Percentiles rank a stretch among this genome's conserved stretches.
These are phyloP conservation scores for Eurystomus gularis DNA, from an alignment of 2,113 vertebrate species.

Conservation along the genomic window DNA sequence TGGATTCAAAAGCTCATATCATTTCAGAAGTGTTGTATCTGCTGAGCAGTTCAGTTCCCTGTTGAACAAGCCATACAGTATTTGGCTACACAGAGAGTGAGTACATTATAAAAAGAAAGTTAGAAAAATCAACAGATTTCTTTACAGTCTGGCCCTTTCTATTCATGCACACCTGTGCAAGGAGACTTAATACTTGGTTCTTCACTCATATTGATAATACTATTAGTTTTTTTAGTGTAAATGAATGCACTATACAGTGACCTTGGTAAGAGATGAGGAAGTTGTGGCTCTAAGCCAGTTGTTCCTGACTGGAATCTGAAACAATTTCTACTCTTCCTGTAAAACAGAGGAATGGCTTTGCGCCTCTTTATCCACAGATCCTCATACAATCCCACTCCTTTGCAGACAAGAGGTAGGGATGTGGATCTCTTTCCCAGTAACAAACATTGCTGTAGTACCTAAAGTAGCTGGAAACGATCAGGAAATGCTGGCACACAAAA, in stretches of 20 bases:
- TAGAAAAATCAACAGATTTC: neutral
- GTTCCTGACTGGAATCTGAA: neutral
- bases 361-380: neutral
- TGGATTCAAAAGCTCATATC: neutral
- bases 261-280: neutral
- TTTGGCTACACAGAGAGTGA: neutral
- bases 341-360: neutral
- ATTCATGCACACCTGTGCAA: neutral
- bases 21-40: neutral
- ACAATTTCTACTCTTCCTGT: neutral
- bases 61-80: neutral
- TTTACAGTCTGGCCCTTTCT: neutral
- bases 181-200: neutral
- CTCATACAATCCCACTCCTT: neutral
- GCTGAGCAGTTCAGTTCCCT: neutral
- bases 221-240: neutral
- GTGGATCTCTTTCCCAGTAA: neutral
- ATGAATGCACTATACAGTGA: neutral
- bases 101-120: neutral
- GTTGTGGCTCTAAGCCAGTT: neutral
- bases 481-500: fast-evolving
- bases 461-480: neutral
- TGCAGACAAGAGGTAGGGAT: neutral
- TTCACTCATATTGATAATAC: neutral
- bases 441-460: neutral